These are phyloP conservation scores for Catharus bicknelli DNA, from an alignment of 2,113 vertebrate species.

Conservation along the genomic window DNA sequence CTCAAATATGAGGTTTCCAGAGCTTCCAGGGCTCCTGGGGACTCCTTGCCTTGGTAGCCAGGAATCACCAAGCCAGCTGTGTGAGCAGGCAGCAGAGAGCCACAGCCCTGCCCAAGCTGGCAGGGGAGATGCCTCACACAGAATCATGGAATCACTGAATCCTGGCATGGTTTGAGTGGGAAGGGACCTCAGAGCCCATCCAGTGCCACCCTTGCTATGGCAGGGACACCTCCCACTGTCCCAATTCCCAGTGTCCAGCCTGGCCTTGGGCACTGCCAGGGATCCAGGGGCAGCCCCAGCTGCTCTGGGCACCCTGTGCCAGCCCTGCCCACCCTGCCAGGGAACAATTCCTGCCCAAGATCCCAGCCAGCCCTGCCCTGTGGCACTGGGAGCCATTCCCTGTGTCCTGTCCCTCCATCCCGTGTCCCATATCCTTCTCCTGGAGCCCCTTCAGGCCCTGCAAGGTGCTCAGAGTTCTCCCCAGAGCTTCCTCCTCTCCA, in stretches of 20 bases:
- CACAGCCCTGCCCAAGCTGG: neutral
- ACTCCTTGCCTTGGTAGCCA: accelerated
- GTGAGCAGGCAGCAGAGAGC: neutral
- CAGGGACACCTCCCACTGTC: accelerated
- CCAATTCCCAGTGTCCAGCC: accelerated
- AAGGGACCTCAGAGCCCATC: accelerated
- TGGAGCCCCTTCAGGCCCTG: neutral
- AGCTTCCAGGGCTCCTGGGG: neutral
- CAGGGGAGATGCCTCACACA: neutral
- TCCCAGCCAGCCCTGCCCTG: accelerated
- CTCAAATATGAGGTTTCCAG: neutral
- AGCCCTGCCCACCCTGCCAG: neutral
- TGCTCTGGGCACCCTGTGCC: neutral
- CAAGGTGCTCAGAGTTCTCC: accelerated
- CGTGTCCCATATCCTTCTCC: neutral
- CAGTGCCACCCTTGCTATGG: neutral
- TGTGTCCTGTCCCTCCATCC: accelerated
- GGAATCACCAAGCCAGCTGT: neutral
- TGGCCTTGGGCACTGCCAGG: neutral
- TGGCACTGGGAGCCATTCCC: neutral
- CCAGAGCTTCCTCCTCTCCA: neutral
- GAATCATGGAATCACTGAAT: neutral
- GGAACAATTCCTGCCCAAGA: neutral
- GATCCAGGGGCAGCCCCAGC: neutral
- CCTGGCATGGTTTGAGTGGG: neutral